Base-by-base conservation (phyloP, 2,113 vertebrate genomes). In the Misgurnus mizolepis region DNA sequence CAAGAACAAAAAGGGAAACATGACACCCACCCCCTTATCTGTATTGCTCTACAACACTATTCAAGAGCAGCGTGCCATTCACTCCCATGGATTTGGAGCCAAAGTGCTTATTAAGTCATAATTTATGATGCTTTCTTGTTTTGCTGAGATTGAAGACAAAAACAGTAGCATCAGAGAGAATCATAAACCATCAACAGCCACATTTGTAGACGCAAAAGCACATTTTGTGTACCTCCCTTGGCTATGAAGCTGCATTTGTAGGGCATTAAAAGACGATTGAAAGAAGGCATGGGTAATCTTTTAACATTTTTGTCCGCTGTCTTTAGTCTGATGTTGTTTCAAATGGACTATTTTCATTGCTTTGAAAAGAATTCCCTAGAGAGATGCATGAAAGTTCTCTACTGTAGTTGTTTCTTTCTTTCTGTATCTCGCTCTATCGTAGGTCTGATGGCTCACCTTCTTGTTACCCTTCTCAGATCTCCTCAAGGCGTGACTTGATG, bases 71-170 rank as follows among this genome's bases (percentile, higher is more conserved):
- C 2, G 4, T 61, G 15, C 43, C 74, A 69, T 81, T 60, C 43
- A 15, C 67, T 71, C 43, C 67, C 49, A 15, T 18, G 55, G 17
- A 18, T 58, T 43, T 73, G 60, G 9, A 15, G 55, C 40, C 71
- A 73, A 73, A 45, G 71, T 61, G 71, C 71, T 73, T 73, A 60
- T 61, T 60, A 60, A 45, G 71, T 45, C 60, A 73, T 73, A 73
- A 73, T 61, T 73, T 60, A 73, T 60, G 71, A 61, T 15, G 40
- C 40, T 73, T 73, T 71, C 34, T 60, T 60, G 40, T 61, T 73
- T 73, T 45, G 60, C n/a, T 4, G n/a, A 60, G 58, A 61, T 73
- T 60, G 55, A 18, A 43, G 78, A 83, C 82, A 78, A 78, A 76
- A 55, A 22, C 73, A 47, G 53, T 58, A 60, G 60, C 6, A 53